These are phyloP conservation scores for Procambarus clarkii DNA, from an alignment of 1,140 invertebrate genomes.

Conservation along the genomic window DNA sequence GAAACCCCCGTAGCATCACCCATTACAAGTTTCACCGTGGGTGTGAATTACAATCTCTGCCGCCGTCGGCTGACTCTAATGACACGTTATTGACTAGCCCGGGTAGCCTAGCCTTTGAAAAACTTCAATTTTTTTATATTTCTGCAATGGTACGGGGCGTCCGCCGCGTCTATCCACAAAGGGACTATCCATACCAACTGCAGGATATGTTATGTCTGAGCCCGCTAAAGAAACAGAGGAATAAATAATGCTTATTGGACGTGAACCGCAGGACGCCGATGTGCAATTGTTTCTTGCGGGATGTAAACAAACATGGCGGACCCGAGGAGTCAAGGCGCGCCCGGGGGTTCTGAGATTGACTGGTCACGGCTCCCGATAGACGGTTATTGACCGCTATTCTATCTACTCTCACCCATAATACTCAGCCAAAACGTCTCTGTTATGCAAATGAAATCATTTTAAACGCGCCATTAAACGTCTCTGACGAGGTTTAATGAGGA, in stretches of 20 bases:
- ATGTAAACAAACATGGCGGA: slow-evolving; percentile 32
- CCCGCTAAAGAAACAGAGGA: neutral
- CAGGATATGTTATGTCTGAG: slow-evolving; percentile 2
- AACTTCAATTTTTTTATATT: neutral
- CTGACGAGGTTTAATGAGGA: neutral
- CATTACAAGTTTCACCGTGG: neutral
- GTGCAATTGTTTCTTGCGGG: slow-evolving; percentile 32
- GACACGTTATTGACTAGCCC: neutral
- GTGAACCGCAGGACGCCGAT: slow-evolving; percentile 30
- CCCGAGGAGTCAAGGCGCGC: too few species aligned
- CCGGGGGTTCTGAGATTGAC: neutral
- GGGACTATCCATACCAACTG: neutral
- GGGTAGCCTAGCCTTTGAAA: neutral
- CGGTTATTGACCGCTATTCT: neutral
- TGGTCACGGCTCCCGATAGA: neutral
- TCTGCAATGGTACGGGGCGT: neutral
- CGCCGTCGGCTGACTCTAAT: neutral
- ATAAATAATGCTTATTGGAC: slow-evolving; percentile 13
- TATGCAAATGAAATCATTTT: neutral
- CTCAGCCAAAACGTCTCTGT: neutral
- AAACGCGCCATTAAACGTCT: neutral
- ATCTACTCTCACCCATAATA: neutral
- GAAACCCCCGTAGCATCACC: neutral
- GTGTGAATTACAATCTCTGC: neutral
- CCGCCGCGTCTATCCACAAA: neutral